Percentiles rank a stretch among this genome's conserved stretches.
phyloP scores from a whole-genome alignment of 2,888 invertebrate species.

The Epirrhoe alternata region DNA sequence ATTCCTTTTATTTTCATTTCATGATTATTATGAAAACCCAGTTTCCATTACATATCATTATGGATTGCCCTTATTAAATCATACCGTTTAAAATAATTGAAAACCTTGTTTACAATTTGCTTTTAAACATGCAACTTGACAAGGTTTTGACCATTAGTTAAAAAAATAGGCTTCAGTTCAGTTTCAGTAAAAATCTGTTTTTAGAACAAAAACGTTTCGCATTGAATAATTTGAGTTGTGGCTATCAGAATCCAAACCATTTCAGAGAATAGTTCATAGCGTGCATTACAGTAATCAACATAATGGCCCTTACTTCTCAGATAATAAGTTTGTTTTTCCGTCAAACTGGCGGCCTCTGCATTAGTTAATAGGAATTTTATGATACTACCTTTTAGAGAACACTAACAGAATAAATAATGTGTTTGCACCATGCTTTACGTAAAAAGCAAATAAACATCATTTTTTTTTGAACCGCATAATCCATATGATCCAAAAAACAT shows the following conservation, averaged over 20 bases:
- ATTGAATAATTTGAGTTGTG: not conserved
- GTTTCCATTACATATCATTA: not conserved
- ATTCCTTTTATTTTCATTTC: not conserved
- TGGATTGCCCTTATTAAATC: not conserved
- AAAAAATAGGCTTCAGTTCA: no score
- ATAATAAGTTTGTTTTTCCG: conserved; percentile 51
- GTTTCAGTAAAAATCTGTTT: no score
- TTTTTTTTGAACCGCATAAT: no score
- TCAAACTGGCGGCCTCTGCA: conserved; percentile 40
- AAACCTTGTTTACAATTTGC: not conserved
- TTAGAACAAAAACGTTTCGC: not conserved
- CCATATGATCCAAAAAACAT: no score
- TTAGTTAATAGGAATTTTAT: conserved; percentile 38
- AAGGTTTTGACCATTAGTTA: not conserved
- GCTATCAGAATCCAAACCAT: conserved; percentile 9
- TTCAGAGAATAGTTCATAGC: conserved; percentile 39
- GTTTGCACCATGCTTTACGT: not conserved
- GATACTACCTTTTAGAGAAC: conserved; percentile 18
- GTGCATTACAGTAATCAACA: conserved; percentile 49
- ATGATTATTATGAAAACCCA: not conserved
- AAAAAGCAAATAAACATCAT: no score
- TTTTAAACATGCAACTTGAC: not conserved
- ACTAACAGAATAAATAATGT: conserved; percentile 22
- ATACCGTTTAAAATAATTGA: not conserved
- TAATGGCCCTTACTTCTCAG: conserved; percentile 49